Percentiles rank a stretch among this genome's conserved stretches.
Conservation (phyloP, 1,140 invertebrate genomes). For the Gryllus bimaculatus region DNA sequence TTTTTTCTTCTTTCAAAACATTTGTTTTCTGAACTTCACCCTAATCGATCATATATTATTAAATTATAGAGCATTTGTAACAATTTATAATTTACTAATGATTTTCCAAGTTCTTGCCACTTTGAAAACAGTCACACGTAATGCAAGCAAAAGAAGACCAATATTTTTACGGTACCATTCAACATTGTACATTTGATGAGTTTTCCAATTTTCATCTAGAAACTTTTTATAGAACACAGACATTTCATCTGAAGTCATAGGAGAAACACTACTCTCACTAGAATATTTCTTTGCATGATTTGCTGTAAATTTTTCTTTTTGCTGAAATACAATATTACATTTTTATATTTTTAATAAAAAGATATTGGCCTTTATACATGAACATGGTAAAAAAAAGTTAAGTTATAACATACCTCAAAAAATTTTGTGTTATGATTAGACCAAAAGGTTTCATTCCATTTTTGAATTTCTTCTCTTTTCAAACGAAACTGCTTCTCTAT, state of each 20-base stretch:
- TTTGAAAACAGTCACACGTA: constrained; percentile 12
- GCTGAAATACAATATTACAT: background rate
- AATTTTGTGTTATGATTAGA: constrained; percentile 62
- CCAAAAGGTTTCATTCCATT: constrained; percentile 80
- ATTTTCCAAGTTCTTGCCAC: background rate
- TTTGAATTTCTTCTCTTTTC: constrained; percentile 53
- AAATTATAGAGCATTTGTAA: no score
- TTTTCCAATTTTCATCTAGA: constrained; percentile 22
- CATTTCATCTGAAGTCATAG: constrained; percentile 31
- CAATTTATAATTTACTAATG: background rate
- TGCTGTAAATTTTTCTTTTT: background rate
- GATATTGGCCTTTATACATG: background rate
- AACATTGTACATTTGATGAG: constrained; percentile 16
- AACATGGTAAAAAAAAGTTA: background rate
- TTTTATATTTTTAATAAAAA: background rate
- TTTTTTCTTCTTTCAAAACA: no score
- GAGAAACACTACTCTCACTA: background rate
- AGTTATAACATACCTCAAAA: constrained; percentile 36
- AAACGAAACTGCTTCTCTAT: constrained; percentile 53
- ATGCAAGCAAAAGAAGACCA: constrained; percentile 10
- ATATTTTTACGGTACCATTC: constrained; percentile 22
- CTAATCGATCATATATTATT: no score
- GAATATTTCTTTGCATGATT: background rate
- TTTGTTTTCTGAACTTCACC: no score
- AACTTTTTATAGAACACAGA: constrained; percentile 34